These are phyloP conservation scores for Panzeria rudis DNA, from an alignment of 2,888 invertebrate genomes.

Conservation along the genomic window DNA sequence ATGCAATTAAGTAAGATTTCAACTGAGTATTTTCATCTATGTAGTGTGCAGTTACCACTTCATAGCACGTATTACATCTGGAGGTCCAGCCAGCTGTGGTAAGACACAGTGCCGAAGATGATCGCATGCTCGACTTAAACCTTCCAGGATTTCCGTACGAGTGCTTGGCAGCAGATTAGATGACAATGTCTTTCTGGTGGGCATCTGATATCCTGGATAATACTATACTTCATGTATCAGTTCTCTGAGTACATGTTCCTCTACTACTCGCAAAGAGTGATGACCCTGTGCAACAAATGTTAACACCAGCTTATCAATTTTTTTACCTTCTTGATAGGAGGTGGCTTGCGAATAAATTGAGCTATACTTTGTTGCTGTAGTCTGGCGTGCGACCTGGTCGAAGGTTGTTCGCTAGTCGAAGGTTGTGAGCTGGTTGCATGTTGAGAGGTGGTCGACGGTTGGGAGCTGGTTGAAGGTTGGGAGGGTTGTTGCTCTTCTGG, in stretches of 20 bases:
- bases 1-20: conserved; percentile 46
- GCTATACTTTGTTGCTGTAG: conserved; percentile 4
- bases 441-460: not conserved
- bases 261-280: not conserved
- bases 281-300: too few relatives aligned
- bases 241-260: conserved; percentile 3
- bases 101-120: conserved; percentile 14
- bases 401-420: too few relatives aligned
- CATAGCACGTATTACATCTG: conserved; percentile 16
- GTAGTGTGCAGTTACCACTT: conserved; percentile 59
- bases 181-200: not conserved
- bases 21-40: conserved; percentile 9
- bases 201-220: conserved; percentile 12
- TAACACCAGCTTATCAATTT: too few relatives aligned
- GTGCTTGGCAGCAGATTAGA: conserved; percentile 25
- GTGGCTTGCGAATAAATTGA: too few relatives aligned
- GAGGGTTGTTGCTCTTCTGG: not conserved
- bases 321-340: too few relatives aligned
- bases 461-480: too few relatives aligned
- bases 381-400: not conserved
- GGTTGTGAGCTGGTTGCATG: too few relatives aligned
- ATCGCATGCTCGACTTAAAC: not conserved
- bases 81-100: conserved; percentile 60
- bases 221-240: conserved; percentile 10
- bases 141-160: conserved; percentile 1